Conservation (phyloP, 1,140 invertebrate species). For the Drosophila ercepeae region DNA sequence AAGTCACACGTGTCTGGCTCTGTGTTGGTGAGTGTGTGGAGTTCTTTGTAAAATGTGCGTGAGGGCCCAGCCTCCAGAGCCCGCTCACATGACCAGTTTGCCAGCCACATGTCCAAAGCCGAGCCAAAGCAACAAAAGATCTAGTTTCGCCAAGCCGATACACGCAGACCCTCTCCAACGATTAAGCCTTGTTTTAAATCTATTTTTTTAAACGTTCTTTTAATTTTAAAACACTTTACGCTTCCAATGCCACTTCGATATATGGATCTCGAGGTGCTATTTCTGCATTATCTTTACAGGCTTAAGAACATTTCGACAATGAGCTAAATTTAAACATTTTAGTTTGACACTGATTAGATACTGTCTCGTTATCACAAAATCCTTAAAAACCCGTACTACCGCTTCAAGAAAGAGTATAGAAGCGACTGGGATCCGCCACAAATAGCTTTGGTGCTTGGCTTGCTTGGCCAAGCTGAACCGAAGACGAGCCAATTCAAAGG, state of each 20-base stretch:
- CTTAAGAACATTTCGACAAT: neutral
- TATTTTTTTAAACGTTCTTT: neutral
- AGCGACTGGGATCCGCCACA: constrained; percentile 48
- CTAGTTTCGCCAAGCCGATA: neutral
- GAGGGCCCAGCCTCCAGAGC: constrained; percentile 45
- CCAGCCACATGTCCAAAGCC: constrained; percentile 48
- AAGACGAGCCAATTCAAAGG: constrained; percentile 56
- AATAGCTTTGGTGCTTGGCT: constrained; percentile 65
- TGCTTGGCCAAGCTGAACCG: constrained; percentile 26
- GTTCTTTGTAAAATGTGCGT: constrained; percentile 9
- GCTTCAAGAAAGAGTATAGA: constrained; percentile 23
- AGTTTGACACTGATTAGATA: neutral
- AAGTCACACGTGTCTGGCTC: constrained; percentile 12
- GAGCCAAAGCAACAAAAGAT: constrained; percentile 47
- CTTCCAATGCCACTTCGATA: too few relatives aligned
- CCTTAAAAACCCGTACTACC: neutral
- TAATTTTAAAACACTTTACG: too few relatives aligned
- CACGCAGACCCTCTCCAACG: constrained; percentile 17
- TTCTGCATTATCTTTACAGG: neutral
- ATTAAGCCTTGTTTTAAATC: neutral
- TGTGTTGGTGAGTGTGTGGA: neutral
- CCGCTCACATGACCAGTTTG: constrained; percentile 55
- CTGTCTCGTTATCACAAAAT: neutral
- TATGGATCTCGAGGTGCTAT: neutral
- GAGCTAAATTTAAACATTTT: neutral